phyloP scores from a whole-genome alignment of 2,113 vertebrate species.

The Larimichthys polyactis region DNA sequence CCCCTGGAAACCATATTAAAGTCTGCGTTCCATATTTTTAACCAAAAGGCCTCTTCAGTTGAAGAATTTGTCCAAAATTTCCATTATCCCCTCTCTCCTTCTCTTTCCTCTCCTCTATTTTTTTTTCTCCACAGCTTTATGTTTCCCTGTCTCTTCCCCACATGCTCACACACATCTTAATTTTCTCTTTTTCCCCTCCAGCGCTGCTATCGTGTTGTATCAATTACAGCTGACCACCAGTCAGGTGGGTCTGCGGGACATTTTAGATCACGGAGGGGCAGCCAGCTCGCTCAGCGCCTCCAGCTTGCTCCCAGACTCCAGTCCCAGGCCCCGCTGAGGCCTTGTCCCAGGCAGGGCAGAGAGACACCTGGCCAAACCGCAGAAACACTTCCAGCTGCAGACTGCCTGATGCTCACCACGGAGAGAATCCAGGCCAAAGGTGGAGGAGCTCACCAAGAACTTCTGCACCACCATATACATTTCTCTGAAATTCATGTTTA shows the following conservation, averaged over 20 bases:
- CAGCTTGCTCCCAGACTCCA: constrained; percentile 69
- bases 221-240: constrained; percentile 79
- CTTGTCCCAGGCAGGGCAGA: constrained; percentile 75
- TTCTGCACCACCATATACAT: constrained; percentile 43
- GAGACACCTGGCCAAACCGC: constrained; percentile 85
- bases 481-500: constrained; percentile 51
- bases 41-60: constrained; percentile 67
- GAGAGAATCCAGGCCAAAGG: constrained; percentile 84
- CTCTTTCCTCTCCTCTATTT: constrained; percentile 39
- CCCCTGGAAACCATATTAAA: constrained; percentile 81
- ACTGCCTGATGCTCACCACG: constrained; percentile 77
- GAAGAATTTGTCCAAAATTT: constrained; percentile 77
- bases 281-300: constrained; percentile 66
- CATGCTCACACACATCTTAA: constrained; percentile 75
- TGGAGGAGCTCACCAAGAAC: constrained; percentile 71
- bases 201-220: constrained; percentile 69
- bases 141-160: constrained; percentile 63
- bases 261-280: constrained; percentile 75
- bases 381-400: constrained; percentile 84
- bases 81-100: constrained; percentile 66
- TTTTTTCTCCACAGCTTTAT: constrained; percentile 32
- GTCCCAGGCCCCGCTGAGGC: constrained; percentile 77
- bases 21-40: constrained; percentile 70
- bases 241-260: constrained; percentile 80
- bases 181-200: constrained; percentile 68